Conservation (phyloP, 2,888 invertebrate genomes). For the Laspeyria flexula region DNA sequence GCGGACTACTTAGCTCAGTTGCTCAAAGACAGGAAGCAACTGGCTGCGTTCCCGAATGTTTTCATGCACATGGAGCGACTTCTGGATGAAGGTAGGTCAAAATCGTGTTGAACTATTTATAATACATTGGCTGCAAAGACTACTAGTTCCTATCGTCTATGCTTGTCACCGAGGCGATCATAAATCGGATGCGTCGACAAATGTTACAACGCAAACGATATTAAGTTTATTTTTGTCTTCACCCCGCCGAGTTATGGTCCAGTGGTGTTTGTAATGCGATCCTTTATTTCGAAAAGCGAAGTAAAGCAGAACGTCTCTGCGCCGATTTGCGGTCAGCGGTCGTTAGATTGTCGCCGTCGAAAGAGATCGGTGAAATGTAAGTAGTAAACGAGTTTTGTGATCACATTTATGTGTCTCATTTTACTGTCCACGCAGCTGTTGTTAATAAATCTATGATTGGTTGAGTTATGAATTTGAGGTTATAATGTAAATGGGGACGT, state of each 20-base stretch:
- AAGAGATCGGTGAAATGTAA: conserved; percentile 77
- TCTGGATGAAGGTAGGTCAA: conserved; percentile 97
- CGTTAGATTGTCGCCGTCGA: conserved; percentile 75
- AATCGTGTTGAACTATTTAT: conserved; percentile 62
- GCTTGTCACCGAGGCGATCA: conserved; percentile 77
- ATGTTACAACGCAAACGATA: conserved; percentile 83
- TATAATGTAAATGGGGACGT: conserved; percentile 68
- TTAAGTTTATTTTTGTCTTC: conserved; percentile 86
- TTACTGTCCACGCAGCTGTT: conserved; percentile 66
- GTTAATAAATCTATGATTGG: conserved; percentile 62
- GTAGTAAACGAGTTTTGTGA: conserved; percentile 75
- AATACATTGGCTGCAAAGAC: conserved; percentile 56
- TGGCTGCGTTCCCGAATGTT: conserved; percentile 99
- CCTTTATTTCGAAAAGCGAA: conserved; percentile 79
- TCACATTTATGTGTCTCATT: conserved; percentile 56
- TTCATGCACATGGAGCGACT: conserved; percentile 99
- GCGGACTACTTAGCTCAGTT: conserved; percentile 99
- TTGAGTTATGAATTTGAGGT: conserved; percentile 62
- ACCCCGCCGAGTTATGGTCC: conserved; percentile 84
- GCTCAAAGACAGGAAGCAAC: conserved; percentile 99
- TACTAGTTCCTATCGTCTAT: conserved; percentile 61
- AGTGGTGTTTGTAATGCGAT: conserved; percentile 84
- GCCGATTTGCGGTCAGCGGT: conserved; percentile 79
- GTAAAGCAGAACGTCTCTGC: conserved; percentile 75
- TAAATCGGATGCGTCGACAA: conserved; percentile 83